These are phyloP conservation scores for Rhinophrynus dorsalis DNA, from an alignment of 2,797 vertebrate species.

Conservation along the genomic window DNA sequence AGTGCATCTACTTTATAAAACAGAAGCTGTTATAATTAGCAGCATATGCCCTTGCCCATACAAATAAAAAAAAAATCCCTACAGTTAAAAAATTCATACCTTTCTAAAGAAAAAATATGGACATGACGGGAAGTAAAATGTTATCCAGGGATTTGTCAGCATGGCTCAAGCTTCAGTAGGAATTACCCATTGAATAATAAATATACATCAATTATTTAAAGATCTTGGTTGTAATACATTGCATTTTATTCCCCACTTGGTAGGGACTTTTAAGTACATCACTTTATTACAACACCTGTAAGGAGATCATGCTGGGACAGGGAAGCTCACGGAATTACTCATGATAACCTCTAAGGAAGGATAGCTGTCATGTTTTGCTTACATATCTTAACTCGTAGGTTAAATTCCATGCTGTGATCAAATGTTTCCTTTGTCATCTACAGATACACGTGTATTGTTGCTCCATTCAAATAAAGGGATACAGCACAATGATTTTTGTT, in stretches of 20 bases:
- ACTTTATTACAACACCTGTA: conserved; percentile 23
- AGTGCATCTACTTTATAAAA: conserved; percentile 17
- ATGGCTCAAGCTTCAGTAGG: conserved; percentile 30
- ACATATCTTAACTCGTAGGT: conserved; percentile 35
- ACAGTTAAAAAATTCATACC: conserved; percentile 56
- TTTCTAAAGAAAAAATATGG: conserved; percentile 45
- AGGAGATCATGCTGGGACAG: conserved; percentile 40
- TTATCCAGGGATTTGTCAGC: conserved; percentile 50
- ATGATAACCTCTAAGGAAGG: conserved; percentile 55
- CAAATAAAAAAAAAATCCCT: background rate
- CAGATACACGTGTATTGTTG: background rate
- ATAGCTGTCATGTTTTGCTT: conserved; percentile 66
- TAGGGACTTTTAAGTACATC: background rate
- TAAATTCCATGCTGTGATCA: conserved; percentile 45
- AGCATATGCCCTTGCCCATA: background rate
- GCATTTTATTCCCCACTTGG: conserved; percentile 52
- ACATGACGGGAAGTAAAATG: conserved; percentile 46
- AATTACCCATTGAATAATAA: conserved; percentile 53
- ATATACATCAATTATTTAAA: conserved; percentile 56
- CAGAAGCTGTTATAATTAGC: conserved; percentile 28
- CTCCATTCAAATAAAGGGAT: too few species aligned
- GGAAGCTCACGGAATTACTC: conserved; percentile 49
- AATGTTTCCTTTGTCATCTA: conserved; percentile 53
- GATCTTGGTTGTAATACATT: background rate
- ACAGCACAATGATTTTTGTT: too few species aligned